These are phyloP conservation scores for Selenia dentaria DNA, from an alignment of 2,888 invertebrate genomes.

Conservation along the genomic window DNA sequence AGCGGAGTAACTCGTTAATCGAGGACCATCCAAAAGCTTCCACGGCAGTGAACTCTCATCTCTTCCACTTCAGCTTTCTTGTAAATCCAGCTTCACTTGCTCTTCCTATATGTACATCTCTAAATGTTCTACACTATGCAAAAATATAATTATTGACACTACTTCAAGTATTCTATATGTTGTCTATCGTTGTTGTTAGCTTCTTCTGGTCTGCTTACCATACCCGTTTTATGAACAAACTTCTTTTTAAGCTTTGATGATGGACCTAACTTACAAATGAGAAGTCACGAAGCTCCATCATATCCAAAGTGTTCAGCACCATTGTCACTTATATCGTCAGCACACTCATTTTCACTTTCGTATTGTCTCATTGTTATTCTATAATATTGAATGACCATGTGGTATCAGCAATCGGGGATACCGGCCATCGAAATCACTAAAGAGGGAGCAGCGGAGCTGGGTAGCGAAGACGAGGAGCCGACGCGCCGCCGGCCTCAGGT, in stretches of 20 bases:
- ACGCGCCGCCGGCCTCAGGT: constrained; percentile 78
- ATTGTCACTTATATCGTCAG: constrained; percentile 50
- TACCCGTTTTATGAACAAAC: constrained; percentile 36
- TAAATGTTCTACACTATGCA: constrained; percentile 23
- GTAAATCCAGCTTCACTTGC: constrained; percentile 64
- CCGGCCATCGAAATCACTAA: constrained; percentile 91
- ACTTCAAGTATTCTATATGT: constrained; percentile 42
- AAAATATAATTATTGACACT: constrained; percentile 28
- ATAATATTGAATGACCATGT: constrained; percentile 76
- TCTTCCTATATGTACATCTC: constrained; percentile 42
- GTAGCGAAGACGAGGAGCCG: constrained; percentile 87
- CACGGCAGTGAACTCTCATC: constrained; percentile 60
- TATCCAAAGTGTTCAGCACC: constrained; percentile 30
- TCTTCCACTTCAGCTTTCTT: constrained; percentile 64
- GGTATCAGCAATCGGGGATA: constrained; percentile 84
- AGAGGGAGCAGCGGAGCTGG: constrained; percentile 88
- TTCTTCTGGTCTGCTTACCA: constrained; percentile 33
- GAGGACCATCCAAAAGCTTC: constrained; percentile 48
- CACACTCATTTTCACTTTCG: constrained; percentile 59
- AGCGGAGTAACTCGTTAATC: constrained; percentile 24
- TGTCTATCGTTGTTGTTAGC: constrained; percentile 37
- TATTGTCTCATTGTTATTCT: constrained; percentile 58
- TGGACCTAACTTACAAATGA: constrained; percentile 1
- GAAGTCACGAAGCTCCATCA: constrained; percentile 28
- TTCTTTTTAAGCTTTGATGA: constrained; percentile 19